Percentiles rank a stretch among this genome's conserved stretches.
phyloP scores from a whole-genome alignment of 2,888 invertebrate genomes.

The Parelbella ahira region DNA sequence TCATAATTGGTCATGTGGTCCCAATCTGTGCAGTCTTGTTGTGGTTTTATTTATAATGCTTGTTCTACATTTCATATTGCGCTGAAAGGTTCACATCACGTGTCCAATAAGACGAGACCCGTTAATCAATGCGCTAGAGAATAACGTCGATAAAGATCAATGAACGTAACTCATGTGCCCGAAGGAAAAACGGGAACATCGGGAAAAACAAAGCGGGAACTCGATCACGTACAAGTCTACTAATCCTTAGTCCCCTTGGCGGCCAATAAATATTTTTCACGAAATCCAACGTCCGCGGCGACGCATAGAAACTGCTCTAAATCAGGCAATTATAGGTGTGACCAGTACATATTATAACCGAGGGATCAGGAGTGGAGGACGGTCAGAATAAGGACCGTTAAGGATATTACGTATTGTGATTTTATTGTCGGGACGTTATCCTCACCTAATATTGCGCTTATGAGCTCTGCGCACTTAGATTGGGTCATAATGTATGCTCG shows the following conservation, averaged over 20 bases:
- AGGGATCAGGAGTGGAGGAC: slow-evolving; percentile 52
- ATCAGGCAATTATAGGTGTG: slow-evolving; percentile 78
- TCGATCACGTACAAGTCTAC: slow-evolving; percentile 71
- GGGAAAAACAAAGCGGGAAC: slow-evolving; percentile 31
- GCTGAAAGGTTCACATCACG: not conserved
- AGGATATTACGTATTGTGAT: slow-evolving; percentile 33
- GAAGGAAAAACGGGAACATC: slow-evolving; percentile 26
- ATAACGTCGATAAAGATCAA: slow-evolving; percentile 25
- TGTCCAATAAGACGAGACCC: slow-evolving; percentile 18
- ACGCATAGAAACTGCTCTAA: slow-evolving; percentile 76
- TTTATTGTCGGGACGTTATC: slow-evolving; percentile 25
- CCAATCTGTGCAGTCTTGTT: too few species aligned
- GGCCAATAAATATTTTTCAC: slow-evolving; percentile 76
- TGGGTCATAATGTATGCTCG: slow-evolving; percentile 3
- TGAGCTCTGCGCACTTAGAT: slow-evolving; percentile 15
- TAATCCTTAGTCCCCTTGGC: slow-evolving; percentile 63
- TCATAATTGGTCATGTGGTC: too few species aligned
- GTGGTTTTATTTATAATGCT: too few species aligned
- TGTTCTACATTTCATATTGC: too few species aligned
- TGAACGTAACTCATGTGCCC: slow-evolving; percentile 30
- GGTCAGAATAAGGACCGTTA: slow-evolving; percentile 24
- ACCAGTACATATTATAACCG: slow-evolving; percentile 70
- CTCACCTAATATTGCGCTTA: slow-evolving; percentile 23
- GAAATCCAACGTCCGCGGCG: slow-evolving; percentile 62
- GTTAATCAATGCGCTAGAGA: slow-evolving; percentile 25